Base-by-base conservation (phyloP, 2,888 invertebrate genomes). In the Arrhopalites spinosus region DNA sequence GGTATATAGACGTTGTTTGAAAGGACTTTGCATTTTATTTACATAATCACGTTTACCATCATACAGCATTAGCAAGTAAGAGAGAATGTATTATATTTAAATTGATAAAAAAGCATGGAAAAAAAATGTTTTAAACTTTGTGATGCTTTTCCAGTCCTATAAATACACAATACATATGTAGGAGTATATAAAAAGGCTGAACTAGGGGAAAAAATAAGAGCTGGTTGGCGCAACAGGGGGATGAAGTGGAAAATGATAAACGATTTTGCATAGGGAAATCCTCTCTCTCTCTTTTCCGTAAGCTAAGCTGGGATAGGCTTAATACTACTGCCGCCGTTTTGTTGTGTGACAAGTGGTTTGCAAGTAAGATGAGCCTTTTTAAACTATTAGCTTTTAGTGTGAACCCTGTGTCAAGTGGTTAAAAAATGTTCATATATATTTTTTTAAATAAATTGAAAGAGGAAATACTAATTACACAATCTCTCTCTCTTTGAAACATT, bases 201-300 rank as follows among this genome's bases (percentile, higher is more conserved):
- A n/a, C n/a, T 13, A n/a, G 20, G 25, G 59, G 59, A 23, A 27
- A 59, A 11, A 25, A 15, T 27, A 7, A 27, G 59, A 59, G 53
- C 53, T 20, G 59, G 25, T 23, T 59, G 59, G 59, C 59, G 59
- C 59, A 59, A 59, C 59, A 59, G 59, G 59, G 59, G 59, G 59
- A 59, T 59, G 25, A 59, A 59, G 25, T 59, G 53, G 25, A 27
- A 59, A 59, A 20, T 59, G 59, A 59, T 59, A 59, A 59, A 59
- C 25, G 59, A 59, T 59, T 59, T 59, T 59, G 59, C 59, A 59
- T 59, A 59, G 59, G 59, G 59, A 59, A 59, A 59, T 59, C 23
- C 11, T 36, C n/a, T n/a, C n/a, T n/a, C n/a, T n/a, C n/a, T n/a
- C n/a, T n/a, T n/a, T n/a, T n/a, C 11, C 11, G 36, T 36, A 36